phyloP scores from a whole-genome alignment of 1,140 invertebrate genomes.

The Trichomalopsis sarcophagae region DNA sequence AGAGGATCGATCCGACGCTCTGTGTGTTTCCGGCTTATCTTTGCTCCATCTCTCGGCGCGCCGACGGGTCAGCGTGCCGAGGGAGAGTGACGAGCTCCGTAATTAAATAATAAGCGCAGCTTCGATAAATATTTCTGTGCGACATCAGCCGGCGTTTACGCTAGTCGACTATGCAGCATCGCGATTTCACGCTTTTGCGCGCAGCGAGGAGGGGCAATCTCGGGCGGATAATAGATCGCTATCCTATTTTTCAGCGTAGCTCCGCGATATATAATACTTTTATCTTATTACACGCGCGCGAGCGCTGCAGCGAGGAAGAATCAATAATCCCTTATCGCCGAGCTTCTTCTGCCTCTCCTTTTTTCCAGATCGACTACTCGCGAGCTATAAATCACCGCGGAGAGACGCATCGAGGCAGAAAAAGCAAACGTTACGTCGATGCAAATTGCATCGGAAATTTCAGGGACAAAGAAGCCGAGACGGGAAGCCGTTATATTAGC shows the following conservation, averaged over 20 bases:
- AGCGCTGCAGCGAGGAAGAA: neutral
- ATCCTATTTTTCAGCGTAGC: neutral
- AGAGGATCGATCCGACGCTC: conserved; percentile 56
- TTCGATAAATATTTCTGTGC: too few relatives aligned
- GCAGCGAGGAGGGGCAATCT: neutral
- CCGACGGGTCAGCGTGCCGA: neutral
- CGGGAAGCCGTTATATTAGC: neutral
- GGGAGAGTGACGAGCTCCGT: too few relatives aligned
- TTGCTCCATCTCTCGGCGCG: neutral
- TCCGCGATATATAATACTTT: neutral
- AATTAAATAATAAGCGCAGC: too few relatives aligned
- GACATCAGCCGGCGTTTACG: too few relatives aligned
- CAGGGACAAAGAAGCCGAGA: neutral
- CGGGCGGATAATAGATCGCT: neutral
- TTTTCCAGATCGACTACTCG: too few relatives aligned
- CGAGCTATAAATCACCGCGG: too few relatives aligned
- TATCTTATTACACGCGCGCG: neutral
- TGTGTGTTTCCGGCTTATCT: conserved; percentile 13
- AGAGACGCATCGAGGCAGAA: neutral
- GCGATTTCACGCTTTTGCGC: neutral
- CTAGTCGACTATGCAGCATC: neutral
- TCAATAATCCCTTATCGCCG: neutral
- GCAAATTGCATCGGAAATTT: conserved; percentile 8
- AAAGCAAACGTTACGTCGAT: neutral
- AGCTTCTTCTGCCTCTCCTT: neutral